Conservation (phyloP, 2,113 vertebrate species). For the Microtus pennsylvanicus region DNA sequence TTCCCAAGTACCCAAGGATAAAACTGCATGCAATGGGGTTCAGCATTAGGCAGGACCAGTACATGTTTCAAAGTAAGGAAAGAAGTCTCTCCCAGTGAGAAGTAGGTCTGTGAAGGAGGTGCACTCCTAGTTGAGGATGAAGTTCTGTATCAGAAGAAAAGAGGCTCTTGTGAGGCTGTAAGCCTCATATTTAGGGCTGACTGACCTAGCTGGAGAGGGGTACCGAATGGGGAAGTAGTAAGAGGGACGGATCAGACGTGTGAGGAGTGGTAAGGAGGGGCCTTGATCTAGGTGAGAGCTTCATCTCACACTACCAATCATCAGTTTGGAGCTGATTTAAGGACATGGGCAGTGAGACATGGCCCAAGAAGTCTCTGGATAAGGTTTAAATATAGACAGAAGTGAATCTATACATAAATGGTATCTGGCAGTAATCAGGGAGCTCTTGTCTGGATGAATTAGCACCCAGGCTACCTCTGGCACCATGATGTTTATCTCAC, state of each 20-base stretch:
- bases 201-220: background rate
- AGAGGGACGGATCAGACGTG: background rate
- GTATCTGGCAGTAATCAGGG: background rate
- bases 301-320: background rate
- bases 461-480: background rate
- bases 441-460: background rate
- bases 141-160: background rate
- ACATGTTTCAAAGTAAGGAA: background rate
- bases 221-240: background rate
- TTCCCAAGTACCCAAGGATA: background rate
- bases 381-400: background rate
- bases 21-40: background rate
- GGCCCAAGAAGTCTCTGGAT: constrained; percentile 14
- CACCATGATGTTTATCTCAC: constrained; percentile 77
- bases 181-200: background rate
- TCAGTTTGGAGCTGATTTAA: background rate
- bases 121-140: background rate
- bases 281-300: background rate
- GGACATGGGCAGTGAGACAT: background rate
- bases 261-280: background rate
- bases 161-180: background rate
- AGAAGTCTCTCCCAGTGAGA: background rate
- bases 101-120: background rate
- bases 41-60: background rate
- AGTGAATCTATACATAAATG: background rate